Conservation (phyloP, 2,113 vertebrate species). For the Lipotes vexillifer region DNA sequence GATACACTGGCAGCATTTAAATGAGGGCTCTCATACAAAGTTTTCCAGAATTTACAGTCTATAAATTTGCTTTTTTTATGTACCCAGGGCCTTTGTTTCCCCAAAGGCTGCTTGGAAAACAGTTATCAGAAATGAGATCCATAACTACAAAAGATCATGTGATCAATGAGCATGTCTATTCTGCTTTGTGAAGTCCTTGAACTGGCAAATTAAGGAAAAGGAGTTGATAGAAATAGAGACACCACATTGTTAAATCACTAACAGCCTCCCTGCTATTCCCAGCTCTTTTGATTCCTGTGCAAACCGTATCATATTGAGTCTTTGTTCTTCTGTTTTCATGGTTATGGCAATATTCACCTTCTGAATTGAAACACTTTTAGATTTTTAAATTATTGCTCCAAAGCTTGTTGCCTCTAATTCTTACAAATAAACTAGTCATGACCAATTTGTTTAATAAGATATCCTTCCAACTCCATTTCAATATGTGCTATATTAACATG, state of each 20-base stretch:
- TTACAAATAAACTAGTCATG: neutral
- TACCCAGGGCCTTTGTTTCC: neutral
- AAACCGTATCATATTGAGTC: neutral
- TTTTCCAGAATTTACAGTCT: neutral
- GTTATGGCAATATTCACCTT: neutral
- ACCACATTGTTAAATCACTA: neutral
- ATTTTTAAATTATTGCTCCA: neutral
- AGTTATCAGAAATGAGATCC: neutral
- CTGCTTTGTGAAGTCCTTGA: neutral
- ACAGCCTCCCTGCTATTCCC: neutral
- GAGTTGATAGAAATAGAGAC: neutral
- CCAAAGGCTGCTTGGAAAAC: neutral
- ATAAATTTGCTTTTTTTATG: neutral
- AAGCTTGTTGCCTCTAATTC: neutral
- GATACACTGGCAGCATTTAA: neutral
- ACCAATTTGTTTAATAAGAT: neutral
- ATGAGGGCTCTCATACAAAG: neutral
- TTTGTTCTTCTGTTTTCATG: neutral
- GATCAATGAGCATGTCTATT: neutral
- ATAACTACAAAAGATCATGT: neutral
- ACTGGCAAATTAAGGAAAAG: neutral
- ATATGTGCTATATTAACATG: neutral
- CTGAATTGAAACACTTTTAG: neutral
- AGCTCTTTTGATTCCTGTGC: neutral
- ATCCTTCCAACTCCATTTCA: neutral